These are phyloP conservation scores for Phenganax marumi DNA, from an alignment of 92 coral and sea anemone genomes.

Conservation along the genomic window DNA sequence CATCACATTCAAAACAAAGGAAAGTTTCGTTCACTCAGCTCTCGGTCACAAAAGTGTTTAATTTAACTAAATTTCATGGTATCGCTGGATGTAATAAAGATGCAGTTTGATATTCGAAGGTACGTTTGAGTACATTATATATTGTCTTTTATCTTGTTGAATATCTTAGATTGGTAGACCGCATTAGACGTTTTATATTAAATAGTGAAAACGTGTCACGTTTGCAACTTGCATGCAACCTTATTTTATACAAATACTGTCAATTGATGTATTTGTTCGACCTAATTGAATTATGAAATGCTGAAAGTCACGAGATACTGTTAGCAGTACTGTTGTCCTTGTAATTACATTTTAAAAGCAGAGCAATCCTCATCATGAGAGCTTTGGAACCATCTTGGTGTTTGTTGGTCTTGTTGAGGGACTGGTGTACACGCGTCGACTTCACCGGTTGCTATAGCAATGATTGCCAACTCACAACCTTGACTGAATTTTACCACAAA, in stretches of 20 bases:
- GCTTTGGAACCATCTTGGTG: neutral
- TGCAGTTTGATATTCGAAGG: conserved; percentile 90
- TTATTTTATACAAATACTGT: neutral
- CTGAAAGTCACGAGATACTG: neutral
- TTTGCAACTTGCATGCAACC: too few relatives aligned
- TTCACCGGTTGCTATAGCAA: conserved; percentile 10
- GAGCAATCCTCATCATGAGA: neutral
- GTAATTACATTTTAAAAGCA: neutral
- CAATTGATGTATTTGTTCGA: neutral
- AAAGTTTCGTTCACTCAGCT: neutral
- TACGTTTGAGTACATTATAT: conserved; percentile 25
- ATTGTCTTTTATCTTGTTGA: neutral
- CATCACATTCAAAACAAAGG: conserved; percentile 8
- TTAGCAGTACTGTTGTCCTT: neutral
- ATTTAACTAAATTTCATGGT: neutral
- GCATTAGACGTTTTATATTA: neutral
- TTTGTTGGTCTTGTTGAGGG: too few relatives aligned
- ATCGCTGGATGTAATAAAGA: conserved; percentile 30
- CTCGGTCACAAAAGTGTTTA: neutral
- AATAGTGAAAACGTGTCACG: neutral
- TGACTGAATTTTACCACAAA: too few relatives aligned
- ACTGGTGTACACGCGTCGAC: too few relatives aligned
- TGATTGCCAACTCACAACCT: neutral
- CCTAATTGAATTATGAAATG: neutral
- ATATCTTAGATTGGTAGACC: neutral